A percentile compares a stretch with the other conserved stretches of the same genome.
These are phyloP conservation scores for Chanos chanos DNA, from an alignment of 2,797 vertebrate genomes.

Conservation along the genomic window DNA sequence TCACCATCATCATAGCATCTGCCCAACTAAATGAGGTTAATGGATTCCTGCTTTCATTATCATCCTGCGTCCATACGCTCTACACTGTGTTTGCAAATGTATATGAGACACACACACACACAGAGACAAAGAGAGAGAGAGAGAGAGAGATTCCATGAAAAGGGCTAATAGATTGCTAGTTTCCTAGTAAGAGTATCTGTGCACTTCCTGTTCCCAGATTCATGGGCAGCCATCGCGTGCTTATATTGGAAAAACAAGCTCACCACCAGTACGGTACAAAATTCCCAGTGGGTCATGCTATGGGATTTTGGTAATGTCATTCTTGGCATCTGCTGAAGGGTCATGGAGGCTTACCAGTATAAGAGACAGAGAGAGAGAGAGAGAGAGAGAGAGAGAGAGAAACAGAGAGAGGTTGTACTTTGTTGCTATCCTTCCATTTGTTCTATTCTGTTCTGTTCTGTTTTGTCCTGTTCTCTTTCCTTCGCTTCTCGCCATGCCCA, in stretches of 20 bases:
- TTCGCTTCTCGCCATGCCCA: too few relatives aligned
- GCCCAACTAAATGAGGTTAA: conserved; percentile 3
- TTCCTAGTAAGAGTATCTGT: conserved; percentile 17
- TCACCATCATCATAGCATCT: conserved; percentile 2
- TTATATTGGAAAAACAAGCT: conserved; percentile 13
- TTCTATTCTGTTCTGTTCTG: not conserved
- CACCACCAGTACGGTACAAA: conserved; percentile 21
- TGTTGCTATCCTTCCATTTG: not conserved
- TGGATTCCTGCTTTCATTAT: not conserved
- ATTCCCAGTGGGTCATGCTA: conserved; percentile 12
- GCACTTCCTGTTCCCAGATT: conserved; percentile 12
- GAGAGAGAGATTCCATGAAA: not conserved
- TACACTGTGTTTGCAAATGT: not conserved
- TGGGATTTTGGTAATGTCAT: conserved; percentile 8
- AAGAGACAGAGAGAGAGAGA: too few relatives aligned
- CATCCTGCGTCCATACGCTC: not conserved
- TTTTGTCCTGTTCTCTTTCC: too few relatives aligned
- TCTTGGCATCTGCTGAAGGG: not conserved
- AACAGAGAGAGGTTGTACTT: not conserved
- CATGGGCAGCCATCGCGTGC: conserved; percentile 8
- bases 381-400: not conserved
- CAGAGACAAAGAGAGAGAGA: not conserved
- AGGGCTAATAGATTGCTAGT: conserved; percentile 19
- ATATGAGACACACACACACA: too few relatives aligned
- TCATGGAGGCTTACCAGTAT: too few relatives aligned